Percentiles rank a stretch among this genome's conserved stretches.
Evolutionary conservation across 2,888 invertebrate species (phyloP).

Genomic region (Catocala sponsa): DNA sequence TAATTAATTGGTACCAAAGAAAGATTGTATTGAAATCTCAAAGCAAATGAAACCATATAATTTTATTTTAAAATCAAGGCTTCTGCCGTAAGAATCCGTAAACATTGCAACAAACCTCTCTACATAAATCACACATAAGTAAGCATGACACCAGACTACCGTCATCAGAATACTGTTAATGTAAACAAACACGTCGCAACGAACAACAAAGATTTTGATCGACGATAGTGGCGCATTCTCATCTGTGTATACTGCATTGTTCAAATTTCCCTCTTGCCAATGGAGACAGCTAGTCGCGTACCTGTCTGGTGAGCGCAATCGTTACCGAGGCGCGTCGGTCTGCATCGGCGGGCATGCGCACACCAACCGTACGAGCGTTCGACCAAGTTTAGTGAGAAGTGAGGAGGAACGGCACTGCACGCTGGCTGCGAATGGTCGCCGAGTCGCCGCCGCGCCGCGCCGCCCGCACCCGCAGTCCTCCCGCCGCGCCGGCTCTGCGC

Average conservation of each 20-base stretch:
- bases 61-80: too few relatives aligned
- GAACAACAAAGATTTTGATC: slow-evolving; percentile 47
- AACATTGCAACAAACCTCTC: too few relatives aligned
- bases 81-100: too few relatives aligned
- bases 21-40: too few relatives aligned
- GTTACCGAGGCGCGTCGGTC: slow-evolving; percentile 83
- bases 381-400: slow-evolving; percentile 73
- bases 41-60: too few relatives aligned
- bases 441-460: slow-evolving; percentile 69
- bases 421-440: slow-evolving; percentile 70
- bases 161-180: slow-evolving; percentile 24
- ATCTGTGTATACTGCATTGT: slow-evolving; percentile 74
- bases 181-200: slow-evolving; percentile 45
- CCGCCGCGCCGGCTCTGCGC: slow-evolving; percentile 83
- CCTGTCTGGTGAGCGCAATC: slow-evolving; percentile 82
- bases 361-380: slow-evolving; percentile 63
- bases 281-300: slow-evolving; percentile 85
- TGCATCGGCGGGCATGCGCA: slow-evolving; percentile 86
- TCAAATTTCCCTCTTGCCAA: slow-evolving; percentile 78
- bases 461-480: slow-evolving; percentile 83
- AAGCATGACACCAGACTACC: slow-evolving; percentile 1
- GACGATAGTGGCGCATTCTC: slow-evolving; percentile 62
- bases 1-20: too few relatives aligned
- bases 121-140: neutral
- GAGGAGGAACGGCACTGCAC: slow-evolving; percentile 75